Percentiles rank a stretch among this genome's conserved stretches.
phyloP scores from a whole-genome alignment of 1,140 invertebrate species.

The Cydia splendana region DNA sequence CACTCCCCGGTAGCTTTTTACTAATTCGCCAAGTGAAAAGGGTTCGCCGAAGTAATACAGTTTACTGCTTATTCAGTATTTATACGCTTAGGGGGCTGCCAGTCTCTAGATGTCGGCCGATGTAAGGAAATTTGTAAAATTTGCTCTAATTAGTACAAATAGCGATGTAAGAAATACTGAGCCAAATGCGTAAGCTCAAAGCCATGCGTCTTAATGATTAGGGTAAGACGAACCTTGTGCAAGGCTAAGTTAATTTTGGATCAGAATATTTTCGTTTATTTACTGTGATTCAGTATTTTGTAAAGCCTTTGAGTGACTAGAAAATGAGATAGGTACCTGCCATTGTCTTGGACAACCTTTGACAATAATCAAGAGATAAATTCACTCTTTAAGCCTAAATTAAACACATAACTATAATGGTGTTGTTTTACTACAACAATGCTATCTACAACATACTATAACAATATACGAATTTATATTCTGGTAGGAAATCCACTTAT shows the following conservation, averaged over 20 bases:
- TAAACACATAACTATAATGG: too few species aligned
- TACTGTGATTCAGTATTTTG: background rate
- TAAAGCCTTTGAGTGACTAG: background rate
- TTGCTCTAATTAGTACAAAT: slow-evolving; percentile 62
- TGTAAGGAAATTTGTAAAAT: slow-evolving; percentile 74
- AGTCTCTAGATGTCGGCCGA: slow-evolving; percentile 60
- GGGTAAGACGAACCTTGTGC: slow-evolving; percentile 3
- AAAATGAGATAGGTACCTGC: background rate
- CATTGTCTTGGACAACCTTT: too few species aligned
- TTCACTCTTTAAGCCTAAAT: too few species aligned
- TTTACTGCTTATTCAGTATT: slow-evolving; percentile 80
- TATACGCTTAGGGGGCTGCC: slow-evolving; percentile 72
- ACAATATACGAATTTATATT: background rate
- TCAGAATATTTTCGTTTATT: slow-evolving; percentile 5
- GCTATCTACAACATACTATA: too few species aligned
- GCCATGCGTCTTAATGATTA: slow-evolving; percentile 12
- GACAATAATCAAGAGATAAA: too few species aligned
- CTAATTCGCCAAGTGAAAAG: slow-evolving; percentile 80
- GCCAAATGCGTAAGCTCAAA: slow-evolving; percentile 7
- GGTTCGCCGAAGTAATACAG: slow-evolving; percentile 79
- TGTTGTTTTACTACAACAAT: too few species aligned
- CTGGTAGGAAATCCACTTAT: background rate
- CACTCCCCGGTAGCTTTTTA: slow-evolving; percentile 79
- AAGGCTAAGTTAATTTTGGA: slow-evolving; percentile 7
- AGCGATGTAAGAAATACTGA: slow-evolving; percentile 26